A percentile compares a stretch with the other conserved stretches of the same genome.
Evolutionary conservation across 2,888 invertebrate species (phyloP).

Genomic region (Pemphredon lugubris): DNA sequence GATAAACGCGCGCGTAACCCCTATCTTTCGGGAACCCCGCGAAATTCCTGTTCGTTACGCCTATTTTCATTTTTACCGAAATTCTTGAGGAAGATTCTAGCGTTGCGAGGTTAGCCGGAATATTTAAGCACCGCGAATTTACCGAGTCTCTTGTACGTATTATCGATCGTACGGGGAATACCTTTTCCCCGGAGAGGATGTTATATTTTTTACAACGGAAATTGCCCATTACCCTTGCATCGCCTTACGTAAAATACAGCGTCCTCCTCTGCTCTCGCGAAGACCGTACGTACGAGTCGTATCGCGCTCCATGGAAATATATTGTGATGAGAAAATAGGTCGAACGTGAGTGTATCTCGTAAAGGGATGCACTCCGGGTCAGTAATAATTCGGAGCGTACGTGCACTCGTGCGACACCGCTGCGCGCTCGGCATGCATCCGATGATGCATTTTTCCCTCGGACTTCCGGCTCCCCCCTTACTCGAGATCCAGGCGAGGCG

Average conservation of each 20-base stretch:
- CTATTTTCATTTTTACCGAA: too few relatives aligned
- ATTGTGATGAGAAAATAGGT: conserved; percentile 46
- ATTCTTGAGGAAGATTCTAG: too few relatives aligned
- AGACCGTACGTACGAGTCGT: background rate
- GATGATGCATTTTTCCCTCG: conserved; percentile 57
- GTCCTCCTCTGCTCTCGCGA: conserved; percentile 11
- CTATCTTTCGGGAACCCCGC: too few relatives aligned
- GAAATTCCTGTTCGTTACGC: too few relatives aligned
- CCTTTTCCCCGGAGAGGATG: background rate
- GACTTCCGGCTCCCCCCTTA: conserved; percentile 44
- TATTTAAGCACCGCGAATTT: too few relatives aligned
- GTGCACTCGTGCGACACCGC: conserved; percentile 32
- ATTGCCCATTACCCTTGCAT: background rate
- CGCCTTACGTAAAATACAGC: conserved; percentile 14
- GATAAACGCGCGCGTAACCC: too few relatives aligned
- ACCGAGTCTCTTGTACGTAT: too few relatives aligned
- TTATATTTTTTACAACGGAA: background rate
- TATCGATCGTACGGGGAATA: too few relatives aligned
- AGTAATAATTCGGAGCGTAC: conserved; percentile 50
- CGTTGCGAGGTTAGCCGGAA: background rate
- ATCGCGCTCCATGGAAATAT: conserved; percentile 20
- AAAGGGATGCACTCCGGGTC: conserved; percentile 42
- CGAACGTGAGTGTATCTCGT: conserved; percentile 51
- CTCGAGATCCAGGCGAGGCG: conserved; percentile 10
- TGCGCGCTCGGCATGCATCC: conserved; percentile 42